These are phyloP conservation scores for Ochotona curzoniae DNA, from an alignment of 2,113 vertebrate genomes.

Conservation along the genomic window DNA sequence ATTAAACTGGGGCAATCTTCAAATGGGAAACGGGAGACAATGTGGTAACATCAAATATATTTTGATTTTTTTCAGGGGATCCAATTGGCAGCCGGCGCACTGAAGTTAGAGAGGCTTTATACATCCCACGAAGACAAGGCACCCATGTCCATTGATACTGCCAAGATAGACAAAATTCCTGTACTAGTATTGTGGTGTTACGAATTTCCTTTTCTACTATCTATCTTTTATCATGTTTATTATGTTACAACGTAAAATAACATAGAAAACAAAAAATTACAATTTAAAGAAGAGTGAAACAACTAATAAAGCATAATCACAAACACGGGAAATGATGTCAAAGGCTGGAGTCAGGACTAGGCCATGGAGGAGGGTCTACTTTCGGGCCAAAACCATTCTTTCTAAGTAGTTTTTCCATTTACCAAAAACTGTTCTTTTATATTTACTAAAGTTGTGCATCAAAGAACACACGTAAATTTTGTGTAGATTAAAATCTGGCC, in stretches of 20 bases:
- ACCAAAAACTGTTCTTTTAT: neutral
- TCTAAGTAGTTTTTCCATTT: neutral
- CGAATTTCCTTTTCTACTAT: neutral
- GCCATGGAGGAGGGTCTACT: neutral
- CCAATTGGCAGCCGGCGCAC: neutral
- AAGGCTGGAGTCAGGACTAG: too few species aligned
- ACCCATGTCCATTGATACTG: too few species aligned
- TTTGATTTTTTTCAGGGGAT: neutral
- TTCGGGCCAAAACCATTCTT: neutral
- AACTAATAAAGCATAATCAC: neutral
- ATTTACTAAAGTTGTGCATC: too few species aligned
- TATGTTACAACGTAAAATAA: neutral
- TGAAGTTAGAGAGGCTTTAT: neutral
- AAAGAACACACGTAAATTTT: neutral
- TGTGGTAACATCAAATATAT: neutral
- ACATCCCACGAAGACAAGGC: neutral
- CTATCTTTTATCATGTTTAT: neutral
- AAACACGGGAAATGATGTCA: neutral
- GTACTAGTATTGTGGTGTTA: neutral
- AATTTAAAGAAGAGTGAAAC: neutral
- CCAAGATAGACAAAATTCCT: neutral
- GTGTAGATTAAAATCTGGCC: slow-evolving; percentile 5
- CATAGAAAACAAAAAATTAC: neutral
- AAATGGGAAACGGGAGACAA: neutral
- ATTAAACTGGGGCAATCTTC: neutral